A percentile compares a stretch with the other conserved stretches of the same genome.
Evolutionary conservation across 2,113 vertebrate species (phyloP).

Genomic region (Misgurnus mizolepis): DNA sequence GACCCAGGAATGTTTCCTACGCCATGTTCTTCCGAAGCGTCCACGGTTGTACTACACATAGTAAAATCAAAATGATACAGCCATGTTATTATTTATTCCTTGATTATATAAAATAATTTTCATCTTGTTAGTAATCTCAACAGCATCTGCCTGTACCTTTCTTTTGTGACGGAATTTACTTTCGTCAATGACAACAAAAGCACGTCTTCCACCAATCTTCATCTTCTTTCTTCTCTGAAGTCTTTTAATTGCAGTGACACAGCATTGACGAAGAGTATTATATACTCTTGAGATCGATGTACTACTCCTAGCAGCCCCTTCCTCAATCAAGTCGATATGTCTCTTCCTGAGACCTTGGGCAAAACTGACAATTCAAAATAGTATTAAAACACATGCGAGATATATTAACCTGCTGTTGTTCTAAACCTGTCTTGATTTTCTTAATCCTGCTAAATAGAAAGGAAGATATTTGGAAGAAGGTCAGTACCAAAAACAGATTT

Average conservation of each 20-base stretch:
- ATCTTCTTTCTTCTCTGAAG: neutral
- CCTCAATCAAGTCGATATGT: neutral
- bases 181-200: neutral
- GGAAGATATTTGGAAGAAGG: no score
- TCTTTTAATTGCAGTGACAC: neutral
- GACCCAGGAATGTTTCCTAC: neutral
- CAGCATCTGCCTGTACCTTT: neutral
- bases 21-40: neutral
- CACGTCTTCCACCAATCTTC: neutral
- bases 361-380: neutral
- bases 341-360: neutral
- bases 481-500: no score
- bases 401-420: no score
- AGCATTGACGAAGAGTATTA: neutral
- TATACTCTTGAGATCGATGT: neutral
- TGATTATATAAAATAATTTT: no score
- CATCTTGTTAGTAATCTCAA: neutral
- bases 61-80: neutral
- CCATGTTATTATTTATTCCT: neutral
- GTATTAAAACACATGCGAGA: no score
- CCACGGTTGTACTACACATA: constrained; percentile 2
- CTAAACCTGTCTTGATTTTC: no score
- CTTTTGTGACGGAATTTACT: neutral
- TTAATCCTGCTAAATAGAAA: no score
- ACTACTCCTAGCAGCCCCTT: neutral